Base-by-base conservation (phyloP, 1,140 invertebrate genomes). In the Drosophila bipectinata region DNA sequence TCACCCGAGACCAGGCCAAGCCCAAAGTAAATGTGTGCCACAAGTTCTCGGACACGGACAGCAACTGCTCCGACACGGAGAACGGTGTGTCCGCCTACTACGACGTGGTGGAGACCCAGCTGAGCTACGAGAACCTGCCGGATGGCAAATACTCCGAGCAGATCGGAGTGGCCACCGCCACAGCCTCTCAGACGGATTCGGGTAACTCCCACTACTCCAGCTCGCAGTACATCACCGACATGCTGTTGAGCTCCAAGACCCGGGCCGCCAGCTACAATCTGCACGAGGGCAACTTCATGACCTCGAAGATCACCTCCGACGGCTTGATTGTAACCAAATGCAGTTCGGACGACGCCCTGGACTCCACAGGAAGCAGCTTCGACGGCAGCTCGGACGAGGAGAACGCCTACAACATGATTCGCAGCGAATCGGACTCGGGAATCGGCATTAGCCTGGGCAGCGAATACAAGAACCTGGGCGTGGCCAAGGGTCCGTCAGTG, bases 1-100 rank as follows among this genome's bases (percentile, higher is more conserved):
- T 94, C 81, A 92, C 92, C 55, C 94, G 94, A 92, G 94, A 94
- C 49, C 93, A 93, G 60, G 92, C 93, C 69, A 93, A 94, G 72
- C 93, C 93, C 54, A 94, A 94, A 92, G 93, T 94, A 44, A 94
- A 93, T 68, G 90, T 94, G 41, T 88, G 89, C 64, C 92, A 93
- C 77, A 94, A 94, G 77, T 94, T 93, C 74, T 91, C 90, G 18
- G 91, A 92, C 48, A 82, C 77, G 41, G 91, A 92, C 34, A 92
- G 91, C 68, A 91, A 91, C 48, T 80, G 82, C 49, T 92, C 91
- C 26, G 91, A 92, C 48, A 79, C 75, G 15, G 91, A 92, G 48
- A 91, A 91, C 49, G 91, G 91, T 0, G 77, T 91, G n/a, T 92
- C 91, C 12, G 91, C 89, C 26, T 92, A 92, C 54, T 92, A 92